Evolutionary conservation across 1,140 invertebrate species (phyloP).

Genomic region (Apis cerana): DNA sequence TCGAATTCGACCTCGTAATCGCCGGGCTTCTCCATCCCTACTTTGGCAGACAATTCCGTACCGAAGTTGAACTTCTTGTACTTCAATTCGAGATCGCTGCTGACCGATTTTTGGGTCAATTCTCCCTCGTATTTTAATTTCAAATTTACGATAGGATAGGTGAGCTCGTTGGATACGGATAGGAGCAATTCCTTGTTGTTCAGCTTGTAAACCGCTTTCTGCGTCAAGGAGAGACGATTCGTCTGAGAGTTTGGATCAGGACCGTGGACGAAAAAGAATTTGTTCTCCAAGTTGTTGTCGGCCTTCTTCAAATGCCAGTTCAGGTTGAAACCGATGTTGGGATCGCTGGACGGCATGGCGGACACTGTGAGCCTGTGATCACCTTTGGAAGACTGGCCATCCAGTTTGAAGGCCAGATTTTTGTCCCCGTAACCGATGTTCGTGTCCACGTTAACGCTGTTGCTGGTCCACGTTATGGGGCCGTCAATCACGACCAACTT

Average conservation of each 20-base stretch:
- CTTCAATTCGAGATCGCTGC: conserved; percentile 79
- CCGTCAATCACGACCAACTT: conserved; percentile 81
- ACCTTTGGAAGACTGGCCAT: conserved; percentile 58
- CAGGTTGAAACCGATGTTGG: conserved; percentile 83
- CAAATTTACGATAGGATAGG: conserved; percentile 81
- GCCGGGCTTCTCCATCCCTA: conserved; percentile 78
- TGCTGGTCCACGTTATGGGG: conserved; percentile 76
- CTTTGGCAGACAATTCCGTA: conserved; percentile 82
- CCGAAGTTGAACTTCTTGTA: conserved; percentile 83
- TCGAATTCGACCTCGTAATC: conserved; percentile 84
- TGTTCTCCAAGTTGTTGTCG: conserved; percentile 73
- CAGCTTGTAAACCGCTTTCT: conserved; percentile 75
- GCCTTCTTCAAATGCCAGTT: conserved; percentile 77
- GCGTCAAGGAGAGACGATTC: conserved; percentile 81
- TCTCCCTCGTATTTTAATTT: conserved; percentile 80
- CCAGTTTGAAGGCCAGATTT: conserved; percentile 77
- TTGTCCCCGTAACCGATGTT: conserved; percentile 82
- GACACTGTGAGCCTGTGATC: conserved; percentile 65
- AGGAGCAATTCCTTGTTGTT: conserved; percentile 71
- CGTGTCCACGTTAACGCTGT: conserved; percentile 78
- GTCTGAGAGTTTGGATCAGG: conserved; percentile 82
- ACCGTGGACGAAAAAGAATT: conserved; percentile 84
- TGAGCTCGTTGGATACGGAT: conserved; percentile 79
- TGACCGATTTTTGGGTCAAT: conserved; percentile 80
- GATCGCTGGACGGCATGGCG: conserved; percentile 78